Evolutionary conservation across 2,113 vertebrate species (phyloP), one percentile per base, ranked within the genome.

Genomic region (Eleginops maclovinus): DNA sequence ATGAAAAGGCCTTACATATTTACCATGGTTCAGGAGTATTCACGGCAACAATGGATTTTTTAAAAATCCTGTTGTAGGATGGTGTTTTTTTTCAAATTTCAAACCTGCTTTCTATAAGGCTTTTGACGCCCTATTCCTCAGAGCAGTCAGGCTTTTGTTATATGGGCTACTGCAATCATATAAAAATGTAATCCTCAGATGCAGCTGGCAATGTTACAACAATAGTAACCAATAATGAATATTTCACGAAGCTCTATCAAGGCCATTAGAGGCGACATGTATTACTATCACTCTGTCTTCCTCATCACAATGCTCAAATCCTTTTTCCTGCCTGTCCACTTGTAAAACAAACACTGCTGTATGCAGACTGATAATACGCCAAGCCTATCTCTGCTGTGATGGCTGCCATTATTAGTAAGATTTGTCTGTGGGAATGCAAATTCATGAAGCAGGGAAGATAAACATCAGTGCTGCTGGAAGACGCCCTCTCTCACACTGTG

Each of bases 211-310:
- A 68, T 66, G 64, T 58, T 75, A 75, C 80, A 89, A 89, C 87
- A 89, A 91, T 87, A 85, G 91, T 88, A 85, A 91, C 64, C 53
- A 60, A 82, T 86, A 87, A 93, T 92, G 83, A 93, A 91, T 93
- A 91, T 89, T 88, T 90, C 85, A 93, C 78, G 67, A 85, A 77
- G 77, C 84, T 75, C 71, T 53, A 79, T 84, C 87, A 77, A 85
- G 82, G 81, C 84, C 87, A 89, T 92, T 84, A 92, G 88, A 91
- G 47, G 61, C 84, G 87, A 51, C 83, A 61, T 83, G 72, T 69
- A 76, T 85, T 78, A 79, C 75, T 60, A 86, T 90, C 80, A 77
- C 84, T 91, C 88, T 83, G 81, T 91, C 85, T 82, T 88, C 79
- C 77, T 75, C 74, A 86, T 90, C 85, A 80, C 70, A 88, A 88